A percentile compares a stretch with the other conserved stretches of the same genome.
These are phyloP conservation scores for Esperia sulphurella DNA, from an alignment of 2,888 invertebrate genomes.

Conservation along the genomic window DNA sequence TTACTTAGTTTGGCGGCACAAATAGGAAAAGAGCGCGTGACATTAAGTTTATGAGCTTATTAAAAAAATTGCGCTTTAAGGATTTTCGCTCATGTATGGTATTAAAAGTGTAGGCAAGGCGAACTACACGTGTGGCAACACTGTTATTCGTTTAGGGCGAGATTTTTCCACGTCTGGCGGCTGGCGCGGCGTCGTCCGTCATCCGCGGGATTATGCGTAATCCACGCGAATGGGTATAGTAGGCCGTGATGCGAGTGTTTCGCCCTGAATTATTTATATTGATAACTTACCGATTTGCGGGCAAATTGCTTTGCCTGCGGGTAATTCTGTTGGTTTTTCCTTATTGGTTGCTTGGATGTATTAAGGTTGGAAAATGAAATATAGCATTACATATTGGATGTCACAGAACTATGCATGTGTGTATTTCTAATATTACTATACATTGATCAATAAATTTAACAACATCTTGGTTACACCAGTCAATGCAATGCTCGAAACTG, in stretches of 20 bases:
- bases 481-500: too few species aligned
- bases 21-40: too few species aligned
- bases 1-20: too few species aligned
- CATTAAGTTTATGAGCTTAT: too few species aligned
- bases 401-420: constrained; percentile 13
- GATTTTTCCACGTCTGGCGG: constrained; percentile 46
- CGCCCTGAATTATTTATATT: constrained; percentile 50
- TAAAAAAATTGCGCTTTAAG: too few species aligned
- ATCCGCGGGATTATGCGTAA: constrained; percentile 49
- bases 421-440: too few species aligned
- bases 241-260: constrained; percentile 32
- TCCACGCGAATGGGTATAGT: constrained; percentile 39
- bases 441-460: too few species aligned
- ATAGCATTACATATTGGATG: neutral
- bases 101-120: neutral
- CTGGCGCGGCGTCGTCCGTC: constrained; percentile 38
- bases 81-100: neutral
- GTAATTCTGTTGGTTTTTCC: constrained; percentile 4
- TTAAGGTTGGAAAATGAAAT: neutral
- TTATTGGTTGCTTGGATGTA: neutral
- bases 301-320: constrained; percentile 12
- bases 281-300: constrained; percentile 25
- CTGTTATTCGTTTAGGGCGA: constrained; percentile 52
- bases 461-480: too few species aligned
- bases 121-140: neutral